These are phyloP conservation scores for Pinctada fucata DNA, from an alignment of 2,888 invertebrate species.

Conservation along the genomic window DNA sequence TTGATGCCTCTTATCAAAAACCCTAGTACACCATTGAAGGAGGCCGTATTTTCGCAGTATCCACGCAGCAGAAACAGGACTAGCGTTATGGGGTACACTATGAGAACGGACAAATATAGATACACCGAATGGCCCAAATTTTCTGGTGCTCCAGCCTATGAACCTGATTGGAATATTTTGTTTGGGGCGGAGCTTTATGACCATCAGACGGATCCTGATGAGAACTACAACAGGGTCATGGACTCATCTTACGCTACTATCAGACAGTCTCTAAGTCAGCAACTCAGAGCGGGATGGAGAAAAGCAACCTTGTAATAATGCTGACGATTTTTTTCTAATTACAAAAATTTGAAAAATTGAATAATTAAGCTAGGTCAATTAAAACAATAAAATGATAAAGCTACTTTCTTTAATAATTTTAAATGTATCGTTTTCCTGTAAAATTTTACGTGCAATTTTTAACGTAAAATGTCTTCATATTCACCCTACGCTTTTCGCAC, in stretches of 20 bases:
- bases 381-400: no score
- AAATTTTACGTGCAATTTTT: no score
- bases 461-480: no score
- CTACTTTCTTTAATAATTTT: no score
- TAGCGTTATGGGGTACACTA: slow-evolving; percentile 57
- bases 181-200: slow-evolving; percentile 86
- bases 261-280: slow-evolving; percentile 26
- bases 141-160: slow-evolving; percentile 37
- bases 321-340: no score
- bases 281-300: slow-evolving; percentile 44
- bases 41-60: no score
- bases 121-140: slow-evolving; percentile 50
- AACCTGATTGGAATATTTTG: slow-evolving; percentile 68
- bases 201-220: slow-evolving; percentile 83
- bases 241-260: slow-evolving; percentile 71
- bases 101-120: slow-evolving; percentile 51
- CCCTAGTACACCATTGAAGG: no score
- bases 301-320: slow-evolving; percentile 1
- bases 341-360: no score
- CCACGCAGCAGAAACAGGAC: no score
- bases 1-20: slow-evolving; percentile 49
- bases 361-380: no score
- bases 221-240: slow-evolving; percentile 83
- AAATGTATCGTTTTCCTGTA: no score
- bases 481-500: no score